Base-by-base conservation (phyloP, 2,797 vertebrate species). In the Scyliorhinus canicula region DNA sequence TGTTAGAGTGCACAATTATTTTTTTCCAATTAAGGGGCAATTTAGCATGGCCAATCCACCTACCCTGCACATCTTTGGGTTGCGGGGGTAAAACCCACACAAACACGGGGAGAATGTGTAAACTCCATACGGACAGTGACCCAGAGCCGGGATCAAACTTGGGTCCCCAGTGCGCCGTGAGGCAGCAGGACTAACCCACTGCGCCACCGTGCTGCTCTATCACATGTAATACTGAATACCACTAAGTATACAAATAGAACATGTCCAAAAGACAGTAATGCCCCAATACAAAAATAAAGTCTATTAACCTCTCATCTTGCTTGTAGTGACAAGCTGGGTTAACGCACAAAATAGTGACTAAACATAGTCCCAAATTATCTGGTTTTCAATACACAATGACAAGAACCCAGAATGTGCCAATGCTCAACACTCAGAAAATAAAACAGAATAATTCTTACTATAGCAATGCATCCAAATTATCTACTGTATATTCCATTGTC, bases 351-450 rank as follows among this genome's bases (percentile, higher is more conserved):
- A 35, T 60, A 19, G 19, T 8, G 63, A n/a, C 57, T 40, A 91
- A 91, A 91, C n/a, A 24, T 63, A 91, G 24, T 1, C 57, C n/a
- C 1, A 91, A 63, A 35, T 63, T 19, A 57, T 63, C 57, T 44
- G 57, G 88, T 63, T 91, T 91, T 63, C 88, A 91, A 63, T 63
- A 63, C 88, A 91, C 19, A 3, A 65, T 63, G 88, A 91, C 57
- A 91, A 9, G 9, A 86, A 63, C 6, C 57, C 4, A n/a, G 24
- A 60, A 57, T 21, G 11, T 60, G 24, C 26, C 7, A 3, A 91
- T 63, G 21, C 88, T 91, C 6, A 91, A 91, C n/a, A 40, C n/a
- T 60, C 19, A 40, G 14, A 91, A 91, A 57, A 91, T 91, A n/a
- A 91, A 88, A 63, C 24, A 63, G 44, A 63, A 12, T 63, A 40